Base-by-base conservation (phyloP, 1,140 invertebrate genomes). In the Euglossa dilemma region DNA sequence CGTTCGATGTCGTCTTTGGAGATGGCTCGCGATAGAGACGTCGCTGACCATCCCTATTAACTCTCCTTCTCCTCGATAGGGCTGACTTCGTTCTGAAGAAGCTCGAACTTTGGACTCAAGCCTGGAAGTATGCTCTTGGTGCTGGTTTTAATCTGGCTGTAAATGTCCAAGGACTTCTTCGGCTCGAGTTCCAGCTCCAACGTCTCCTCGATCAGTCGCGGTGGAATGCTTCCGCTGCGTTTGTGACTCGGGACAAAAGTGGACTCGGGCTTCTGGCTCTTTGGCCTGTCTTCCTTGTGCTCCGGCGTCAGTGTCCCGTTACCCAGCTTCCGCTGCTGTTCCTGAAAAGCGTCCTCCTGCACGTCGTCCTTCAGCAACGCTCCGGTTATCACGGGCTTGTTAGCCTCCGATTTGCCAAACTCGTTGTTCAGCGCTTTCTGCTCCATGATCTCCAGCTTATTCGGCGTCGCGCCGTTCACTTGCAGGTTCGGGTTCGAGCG, bases 381-480 rank as follows among this genome's bases (percentile, higher is more conserved):
- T 3, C 96, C 96, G 43, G 96, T 96, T 36, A 97, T 96, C 16
- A 96, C 95, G 4, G 96, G 96, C 80, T 96, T 96, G 78, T 95
- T 95, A n/a, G 93, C 93, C 64, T 95, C 94, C 36, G 93, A 94
- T 84, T 95, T 93, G 2, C 94, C 93, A 43, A 88, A 78, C n/a
- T 93, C 90, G 57, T 88, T 91, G 57, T 84, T 90, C 72, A 93
- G 61, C n/a, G 84, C 87, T 64, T 91, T 92, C 18, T 89, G 89
- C 63, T 93, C 91, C 85, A 88, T 89, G 4, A 80, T 77, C 18
- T 93, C 92, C 16, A 89, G 77, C 47, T 91, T 91, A 20, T 91
- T 91, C 20, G 87, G 87, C 2, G 88, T 92, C 11, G 87, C 75
- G 12, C 93, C 93, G 84, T 93, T 94, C 52, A 92, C 85, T 61